Conservation (phyloP, 1,140 invertebrate genomes). For the Helicoverpa armigera region DNA sequence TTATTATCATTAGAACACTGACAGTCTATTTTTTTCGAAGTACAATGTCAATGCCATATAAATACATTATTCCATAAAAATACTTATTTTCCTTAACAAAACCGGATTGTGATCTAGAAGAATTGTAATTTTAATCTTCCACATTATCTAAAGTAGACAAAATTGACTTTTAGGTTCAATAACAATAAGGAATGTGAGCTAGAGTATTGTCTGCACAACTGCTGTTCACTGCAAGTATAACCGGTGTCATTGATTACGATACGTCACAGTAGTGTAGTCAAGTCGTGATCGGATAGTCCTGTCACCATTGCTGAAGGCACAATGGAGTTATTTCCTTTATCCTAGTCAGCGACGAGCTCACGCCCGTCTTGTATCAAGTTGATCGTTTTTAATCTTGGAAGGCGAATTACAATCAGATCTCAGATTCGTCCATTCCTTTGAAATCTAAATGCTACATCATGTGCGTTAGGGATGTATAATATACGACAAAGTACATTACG, state of each 20-base stretch:
- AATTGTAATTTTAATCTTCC: background rate
- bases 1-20: constrained; percentile 20
- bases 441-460: constrained; percentile 55
- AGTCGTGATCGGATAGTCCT: constrained; percentile 35
- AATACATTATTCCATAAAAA: background rate
- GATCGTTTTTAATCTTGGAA: constrained; percentile 4
- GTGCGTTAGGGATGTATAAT: constrained; percentile 56
- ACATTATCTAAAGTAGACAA: background rate
- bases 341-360: constrained; percentile 8
- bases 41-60: background rate
- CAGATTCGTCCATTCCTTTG: constrained; percentile 8
- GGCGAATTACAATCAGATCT: constrained; percentile 31
- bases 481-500: constrained; percentile 45
- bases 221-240: constrained; percentile 10
- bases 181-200: constrained; percentile 12
- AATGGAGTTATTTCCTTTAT: constrained; percentile 38
- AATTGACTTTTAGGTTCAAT: constrained; percentile 11
- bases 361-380: constrained; percentile 4
- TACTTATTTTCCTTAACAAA: background rate
- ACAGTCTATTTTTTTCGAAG: background rate
- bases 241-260: constrained; percentile 24
- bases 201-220: constrained; percentile 24
- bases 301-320: constrained; percentile 29
- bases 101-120: background rate
- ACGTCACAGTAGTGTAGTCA: constrained; percentile 35